Base-by-base conservation (phyloP, 2,888 invertebrate species). In the Resseliella maxima region DNA sequence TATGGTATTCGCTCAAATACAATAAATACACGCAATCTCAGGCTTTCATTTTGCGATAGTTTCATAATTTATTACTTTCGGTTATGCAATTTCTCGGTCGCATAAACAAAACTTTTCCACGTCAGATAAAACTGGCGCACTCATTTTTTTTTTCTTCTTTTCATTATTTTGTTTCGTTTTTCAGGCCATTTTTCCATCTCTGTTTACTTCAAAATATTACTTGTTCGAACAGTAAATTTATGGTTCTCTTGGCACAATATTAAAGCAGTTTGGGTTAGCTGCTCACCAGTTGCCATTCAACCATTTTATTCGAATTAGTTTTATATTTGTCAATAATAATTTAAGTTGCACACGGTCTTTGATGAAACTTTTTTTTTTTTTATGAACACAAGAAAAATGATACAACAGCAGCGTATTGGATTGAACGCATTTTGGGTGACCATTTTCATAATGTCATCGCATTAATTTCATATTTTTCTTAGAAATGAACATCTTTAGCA, bases 91-190 rank as follows among this genome's bases (percentile, higher is more conserved):
- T 83, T 83, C 24, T 83, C 83, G 83, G 83, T 83, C 38, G 83
- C 41, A 83, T 83, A 83, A 83, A 83, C 83, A 83, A 83, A 83
- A 83, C 38, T 83, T 83, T 81, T 38, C 12, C 83, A 83, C 83
- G 83, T 83, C 83, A 83, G 83, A 83, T 83, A 83, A 83, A 83
- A 83, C 83, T 83, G 83, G 36, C 83, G 83, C 83, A n/a, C 83
- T 83, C 83, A 83, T 83, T 83, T 83, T 83, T 83, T 83, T 83
- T 36, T 12, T 18, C 36, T 38, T n/a, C n/a, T n/a, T 38, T 36
- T 81, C n/a, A 3, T 18, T 12, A 18, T 36, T 36, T 31, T 15
- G 21, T 35, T 15, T 31, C n/a, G 81, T n/a, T n/a, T n/a, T n/a
- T n/a, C n/a, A n/a, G n/a, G n/a, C n/a, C n/a, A n/a, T n/a, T n/a